Evolutionary conservation across 2,797 vertebrate genomes (phyloP).

Genomic region (Artibeus lituratus): DNA sequence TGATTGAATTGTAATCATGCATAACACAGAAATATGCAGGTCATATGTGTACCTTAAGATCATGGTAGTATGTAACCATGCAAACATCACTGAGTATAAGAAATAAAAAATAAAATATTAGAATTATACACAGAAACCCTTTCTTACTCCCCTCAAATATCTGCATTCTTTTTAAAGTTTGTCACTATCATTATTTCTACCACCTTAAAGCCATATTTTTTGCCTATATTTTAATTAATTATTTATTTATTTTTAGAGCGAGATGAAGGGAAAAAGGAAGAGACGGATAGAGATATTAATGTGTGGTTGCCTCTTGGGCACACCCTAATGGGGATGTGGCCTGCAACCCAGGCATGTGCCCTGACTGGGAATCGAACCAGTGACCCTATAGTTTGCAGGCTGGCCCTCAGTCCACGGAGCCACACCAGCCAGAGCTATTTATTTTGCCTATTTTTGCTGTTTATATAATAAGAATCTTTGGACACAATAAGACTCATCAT

Average conservation of each 20-base stretch:
- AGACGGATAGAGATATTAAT: no score
- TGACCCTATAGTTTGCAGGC: no score
- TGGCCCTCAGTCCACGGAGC: no score
- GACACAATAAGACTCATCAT: neutral
- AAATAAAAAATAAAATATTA: neutral
- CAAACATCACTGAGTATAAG: accelerated
- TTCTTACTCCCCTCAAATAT: accelerated
- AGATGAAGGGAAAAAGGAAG: no score
- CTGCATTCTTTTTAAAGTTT: neutral
- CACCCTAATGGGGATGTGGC: no score
- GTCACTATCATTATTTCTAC: neutral
- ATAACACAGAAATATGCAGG: neutral
- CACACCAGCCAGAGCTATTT: no score
- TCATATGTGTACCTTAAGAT: neutral
- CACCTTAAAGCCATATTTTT: neutral
- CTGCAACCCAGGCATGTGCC: no score
- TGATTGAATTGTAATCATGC: neutral
- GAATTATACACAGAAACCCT: neutral
- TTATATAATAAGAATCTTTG: neutral
- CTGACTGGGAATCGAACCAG: no score
- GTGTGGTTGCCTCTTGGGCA: no score
- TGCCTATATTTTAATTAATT: no score
- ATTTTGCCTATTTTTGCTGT: neutral
- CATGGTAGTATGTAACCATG: neutral
- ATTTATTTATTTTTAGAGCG: no score